phyloP scores from a whole-genome alignment of 2,888 invertebrate genomes.

The Ditula angustiorana region DNA sequence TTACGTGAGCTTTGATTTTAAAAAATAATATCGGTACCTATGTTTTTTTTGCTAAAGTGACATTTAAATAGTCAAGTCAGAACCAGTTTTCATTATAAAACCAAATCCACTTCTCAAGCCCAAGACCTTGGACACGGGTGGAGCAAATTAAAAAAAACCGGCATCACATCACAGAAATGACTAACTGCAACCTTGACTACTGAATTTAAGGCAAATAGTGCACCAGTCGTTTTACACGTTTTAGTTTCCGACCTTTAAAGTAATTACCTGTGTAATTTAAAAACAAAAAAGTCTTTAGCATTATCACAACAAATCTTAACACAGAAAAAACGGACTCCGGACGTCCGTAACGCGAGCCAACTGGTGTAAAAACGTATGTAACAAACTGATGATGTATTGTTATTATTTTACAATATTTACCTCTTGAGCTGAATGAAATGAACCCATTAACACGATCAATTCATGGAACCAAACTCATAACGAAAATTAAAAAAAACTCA shows the following conservation, averaged over 20 bases:
- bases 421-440: slow-evolving; percentile 5
- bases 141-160: slow-evolving; percentile 15
- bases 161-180: slow-evolving; percentile 27
- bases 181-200: slow-evolving; percentile 32
- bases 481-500: slow-evolving; percentile 16
- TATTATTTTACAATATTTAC: not conserved
- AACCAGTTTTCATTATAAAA: slow-evolving; percentile 18
- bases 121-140: slow-evolving; percentile 24
- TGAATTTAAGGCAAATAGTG: slow-evolving; percentile 33
- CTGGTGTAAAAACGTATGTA: not conserved
- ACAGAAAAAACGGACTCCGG: slow-evolving; percentile 2
- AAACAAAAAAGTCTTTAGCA: not conserved
- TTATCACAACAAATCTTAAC: slow-evolving; percentile 1
- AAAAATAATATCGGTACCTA: too few species aligned
- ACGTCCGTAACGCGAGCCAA: not conserved
- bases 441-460: slow-evolving; percentile 5
- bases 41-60: too few species aligned
- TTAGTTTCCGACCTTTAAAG: slow-evolving; percentile 16
- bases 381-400: not conserved
- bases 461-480: not conserved
- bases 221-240: slow-evolving; percentile 17
- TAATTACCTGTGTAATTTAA: slow-evolving; percentile 3
- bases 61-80: slow-evolving; percentile 8
- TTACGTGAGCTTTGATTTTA: too few species aligned
- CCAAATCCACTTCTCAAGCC: slow-evolving; percentile 11